These are phyloP conservation scores for Morus bassanus DNA, from an alignment of 2,797 vertebrate species.

Conservation along the genomic window DNA sequence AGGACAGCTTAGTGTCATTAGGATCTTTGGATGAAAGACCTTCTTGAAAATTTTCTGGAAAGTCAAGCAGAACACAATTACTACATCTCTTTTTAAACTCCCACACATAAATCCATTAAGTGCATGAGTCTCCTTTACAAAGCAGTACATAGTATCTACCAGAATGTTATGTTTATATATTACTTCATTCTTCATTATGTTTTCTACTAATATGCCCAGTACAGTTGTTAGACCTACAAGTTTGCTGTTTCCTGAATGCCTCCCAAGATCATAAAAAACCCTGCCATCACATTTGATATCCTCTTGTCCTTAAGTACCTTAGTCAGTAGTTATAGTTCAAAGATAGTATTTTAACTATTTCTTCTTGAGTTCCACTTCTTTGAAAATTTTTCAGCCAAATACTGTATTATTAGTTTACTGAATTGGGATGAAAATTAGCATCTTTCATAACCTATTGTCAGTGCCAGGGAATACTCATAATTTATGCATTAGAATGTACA, in stretches of 20 bases:
- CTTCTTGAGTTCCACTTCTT: background rate
- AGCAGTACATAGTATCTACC: background rate
- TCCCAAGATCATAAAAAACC: background rate
- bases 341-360: background rate
- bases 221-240: background rate
- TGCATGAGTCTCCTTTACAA: background rate
- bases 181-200: background rate
- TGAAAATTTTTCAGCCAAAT: background rate
- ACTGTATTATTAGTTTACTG: background rate
- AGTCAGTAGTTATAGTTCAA: background rate
- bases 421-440: background rate
- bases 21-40: background rate
- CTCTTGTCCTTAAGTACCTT: background rate
- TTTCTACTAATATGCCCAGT: background rate
- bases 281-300: background rate
- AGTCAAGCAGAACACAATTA: background rate
- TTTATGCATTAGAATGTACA: background rate
- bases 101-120: background rate
- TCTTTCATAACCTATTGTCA: background rate
- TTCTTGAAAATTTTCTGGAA: background rate
- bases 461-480: background rate
- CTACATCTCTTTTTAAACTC: background rate
- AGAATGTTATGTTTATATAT: background rate
- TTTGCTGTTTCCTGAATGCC: background rate
- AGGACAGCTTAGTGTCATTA: background rate